A percentile compares a stretch with the other conserved stretches of the same genome.
Evolutionary conservation across 1,140 invertebrate species (phyloP).

Genomic region (Chironomus striatipennis): DNA sequence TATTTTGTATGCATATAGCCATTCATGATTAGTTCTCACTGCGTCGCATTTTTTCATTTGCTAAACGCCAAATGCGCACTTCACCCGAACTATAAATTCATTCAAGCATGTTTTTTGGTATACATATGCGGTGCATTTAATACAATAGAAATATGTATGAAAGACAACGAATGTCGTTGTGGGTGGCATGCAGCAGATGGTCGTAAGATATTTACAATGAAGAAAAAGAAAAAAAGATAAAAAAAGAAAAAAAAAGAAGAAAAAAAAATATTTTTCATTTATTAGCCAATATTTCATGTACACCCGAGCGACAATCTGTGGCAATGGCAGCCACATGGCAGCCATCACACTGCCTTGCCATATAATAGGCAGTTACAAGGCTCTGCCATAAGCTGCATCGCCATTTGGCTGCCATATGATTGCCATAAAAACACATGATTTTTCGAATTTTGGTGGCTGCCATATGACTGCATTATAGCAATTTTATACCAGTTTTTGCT

Average conservation of each 20-base stretch:
- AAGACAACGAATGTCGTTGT: not conserved
- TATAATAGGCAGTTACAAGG: too few relatives aligned
- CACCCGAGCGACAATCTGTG: too few relatives aligned
- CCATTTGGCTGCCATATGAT: too few relatives aligned
- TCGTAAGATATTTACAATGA: not conserved
- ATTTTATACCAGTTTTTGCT: too few relatives aligned
- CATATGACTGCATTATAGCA: too few relatives aligned
- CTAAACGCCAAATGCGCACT: constrained; percentile 33
- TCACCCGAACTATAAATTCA: constrained; percentile 31
- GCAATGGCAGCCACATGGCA: too few relatives aligned
- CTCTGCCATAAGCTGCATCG: too few relatives aligned
- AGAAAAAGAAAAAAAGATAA: constrained; percentile 8
- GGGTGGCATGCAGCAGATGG: not conserved
- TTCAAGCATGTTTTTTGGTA: too few relatives aligned
- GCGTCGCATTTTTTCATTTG: constrained; percentile 5
- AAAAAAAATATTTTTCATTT: not conserved
- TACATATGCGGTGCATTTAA: not conserved
- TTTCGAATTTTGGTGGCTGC: too few relatives aligned
- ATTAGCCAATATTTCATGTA: not conserved
- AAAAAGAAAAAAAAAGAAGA: constrained; percentile 21
- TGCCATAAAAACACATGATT: not conserved
- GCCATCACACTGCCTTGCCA: too few relatives aligned
- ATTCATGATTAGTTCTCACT: not conserved
- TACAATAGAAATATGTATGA: not conserved
- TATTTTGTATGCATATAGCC: too few relatives aligned